phyloP scores from a whole-genome alignment of 2,888 invertebrate genomes.

The Camponotus fellah region DNA sequence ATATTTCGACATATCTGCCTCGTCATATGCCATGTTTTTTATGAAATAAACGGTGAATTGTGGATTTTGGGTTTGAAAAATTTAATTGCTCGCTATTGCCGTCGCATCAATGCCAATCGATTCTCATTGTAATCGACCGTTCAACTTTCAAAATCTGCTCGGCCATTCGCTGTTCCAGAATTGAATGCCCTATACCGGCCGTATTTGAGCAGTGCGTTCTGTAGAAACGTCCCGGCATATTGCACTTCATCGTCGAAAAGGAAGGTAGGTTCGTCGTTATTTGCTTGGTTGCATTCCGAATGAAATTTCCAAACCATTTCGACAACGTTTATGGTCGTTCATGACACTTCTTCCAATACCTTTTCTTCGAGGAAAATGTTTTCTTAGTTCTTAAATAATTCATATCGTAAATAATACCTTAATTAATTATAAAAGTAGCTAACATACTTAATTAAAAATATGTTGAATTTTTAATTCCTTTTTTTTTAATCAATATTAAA shows the following conservation, averaged over 20 bases:
- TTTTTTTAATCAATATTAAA: not conserved
- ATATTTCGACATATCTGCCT: not conserved
- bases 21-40: not conserved
- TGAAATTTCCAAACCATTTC: constrained; percentile 62
- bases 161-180: constrained; percentile 28
- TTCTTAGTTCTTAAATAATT: not conserved
- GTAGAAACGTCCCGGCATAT: constrained; percentile 44
- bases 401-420: constrained; percentile 35
- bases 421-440: constrained; percentile 55
- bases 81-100: constrained; percentile 37
- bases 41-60: constrained; percentile 31
- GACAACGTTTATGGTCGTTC: constrained; percentile 41
- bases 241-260: constrained; percentile 38
- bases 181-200: constrained; percentile 4
- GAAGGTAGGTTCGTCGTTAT: constrained; percentile 36
- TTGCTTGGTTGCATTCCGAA: constrained; percentile 46
- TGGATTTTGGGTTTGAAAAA: constrained; percentile 34
- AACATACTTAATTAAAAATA: not conserved
- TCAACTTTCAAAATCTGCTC: constrained; percentile 39
- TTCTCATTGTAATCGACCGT: constrained; percentile 14
- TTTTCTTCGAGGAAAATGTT: not conserved
- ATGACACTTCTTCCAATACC: constrained; percentile 12
- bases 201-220: constrained; percentile 46
- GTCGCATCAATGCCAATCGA: constrained; percentile 38
- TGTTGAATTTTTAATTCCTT: not conserved